These are phyloP conservation scores for Chiroxiphia lanceolata DNA, from an alignment of 2,797 vertebrate species.

Conservation along the genomic window DNA sequence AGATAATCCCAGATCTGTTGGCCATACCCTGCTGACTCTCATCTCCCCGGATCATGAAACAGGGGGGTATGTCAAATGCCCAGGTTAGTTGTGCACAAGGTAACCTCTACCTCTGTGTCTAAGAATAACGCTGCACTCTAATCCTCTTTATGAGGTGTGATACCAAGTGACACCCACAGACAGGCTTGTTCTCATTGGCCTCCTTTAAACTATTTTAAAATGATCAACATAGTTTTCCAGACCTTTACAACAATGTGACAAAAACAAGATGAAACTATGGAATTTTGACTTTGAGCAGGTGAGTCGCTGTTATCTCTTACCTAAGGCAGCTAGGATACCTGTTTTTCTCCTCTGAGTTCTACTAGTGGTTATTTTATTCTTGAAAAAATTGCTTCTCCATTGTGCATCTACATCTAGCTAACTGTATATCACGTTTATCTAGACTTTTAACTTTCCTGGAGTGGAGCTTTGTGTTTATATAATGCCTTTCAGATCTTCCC, in stretches of 20 bases:
- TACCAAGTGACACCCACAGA: not conserved
- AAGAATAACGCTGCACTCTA: not conserved
- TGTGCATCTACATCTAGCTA: not conserved
- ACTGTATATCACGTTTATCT: not conserved
- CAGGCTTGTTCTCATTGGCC: not conserved
- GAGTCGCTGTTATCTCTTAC: not conserved
- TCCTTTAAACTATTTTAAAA: not conserved
- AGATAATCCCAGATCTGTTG: not conserved
- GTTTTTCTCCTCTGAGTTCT: not conserved
- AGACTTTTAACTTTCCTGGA: not conserved
- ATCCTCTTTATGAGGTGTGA: not conserved
- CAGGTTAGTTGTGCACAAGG: fast-evolving
- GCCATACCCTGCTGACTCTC: not conserved
- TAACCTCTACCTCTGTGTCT: not conserved
- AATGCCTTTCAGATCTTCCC: not conserved
- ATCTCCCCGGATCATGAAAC: not conserved
- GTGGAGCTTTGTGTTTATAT: not conserved
- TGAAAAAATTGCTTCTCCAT: not conserved
- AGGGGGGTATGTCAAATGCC: not conserved
- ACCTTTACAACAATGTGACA: not conserved
- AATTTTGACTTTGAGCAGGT: not conserved
- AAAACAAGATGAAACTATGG: not conserved
- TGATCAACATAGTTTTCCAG: not conserved
- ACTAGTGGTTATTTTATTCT: not conserved
- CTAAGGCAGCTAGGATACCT: not conserved